Evolutionary conservation across 2,113 vertebrate genomes (phyloP), one percentile per base, ranked within the genome.

Genomic region (Mobula birostris): DNA sequence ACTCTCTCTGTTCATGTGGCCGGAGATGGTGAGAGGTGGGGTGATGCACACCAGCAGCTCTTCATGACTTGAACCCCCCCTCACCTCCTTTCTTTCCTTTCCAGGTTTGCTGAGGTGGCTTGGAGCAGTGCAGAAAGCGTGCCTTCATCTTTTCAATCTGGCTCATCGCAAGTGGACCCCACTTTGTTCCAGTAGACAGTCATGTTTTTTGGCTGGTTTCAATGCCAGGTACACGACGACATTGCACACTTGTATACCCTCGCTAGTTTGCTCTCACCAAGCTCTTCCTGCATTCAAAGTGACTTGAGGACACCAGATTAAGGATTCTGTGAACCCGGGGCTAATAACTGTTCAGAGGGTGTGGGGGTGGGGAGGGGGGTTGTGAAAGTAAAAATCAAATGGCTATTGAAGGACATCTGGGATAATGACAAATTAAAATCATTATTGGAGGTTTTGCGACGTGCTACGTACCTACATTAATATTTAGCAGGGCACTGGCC

Each of bases 131-230:
- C 97, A 97, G 98, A 98, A 98, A 96, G 98, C 97, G 98, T 99
- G 99, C 98, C 99, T 99, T 99, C 98, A 99, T 99, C 98, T 66
- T 66, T 98, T 97, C 98, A 97, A 98, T 97, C 98, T 98, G 96
- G 97, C 97, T 98, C 98, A 98, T 98, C 98, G 97, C 98, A 98
- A 96, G 97, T 97, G 97, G 97, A 97, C 96, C 97, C 97, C 97
- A 96, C 96, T 97, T 94, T 95, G 97, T 97, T 97, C 96, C 97
- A 96, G 97, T 97, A 97, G 97, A 97, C 97, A 96, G 98, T 98
- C 98, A 97, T 97, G 97, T 97, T 98, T 97, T 97, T 97, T 97
- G 98, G 97, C 97, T 97, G 96, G 97, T 97, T 96, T 96, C 96
- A 97, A 95, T 96, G 97, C 96, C 98, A 97, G 96, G 96, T 96